Evolutionary conservation across 92 coral and sea anemone species (phyloP), one percentile per base, ranked within the genome.

Genomic region (Actinostola sp.): DNA sequence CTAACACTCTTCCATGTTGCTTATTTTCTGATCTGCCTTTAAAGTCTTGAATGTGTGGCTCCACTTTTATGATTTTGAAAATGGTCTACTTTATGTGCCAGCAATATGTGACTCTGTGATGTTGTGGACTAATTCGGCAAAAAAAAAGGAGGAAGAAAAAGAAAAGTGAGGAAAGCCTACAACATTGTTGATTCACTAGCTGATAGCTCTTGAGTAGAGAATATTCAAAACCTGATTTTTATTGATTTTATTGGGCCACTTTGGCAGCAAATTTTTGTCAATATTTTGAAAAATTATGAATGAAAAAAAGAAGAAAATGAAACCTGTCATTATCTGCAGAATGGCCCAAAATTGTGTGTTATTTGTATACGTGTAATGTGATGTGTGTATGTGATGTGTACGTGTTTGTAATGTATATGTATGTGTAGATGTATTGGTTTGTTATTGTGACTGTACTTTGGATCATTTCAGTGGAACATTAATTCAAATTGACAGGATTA

Each of bases 161-260:
- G n/a, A 8, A 52, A 19, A 19, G 30, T 19, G 29, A 21, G 4
- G 4, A 4, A 4, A 36, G 42, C 11, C 59, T 19, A 52, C 8
- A 10, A 24, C 27, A 19, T 10, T 52, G 20, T 46, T 46, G 14
- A 27, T 27, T 27, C 13, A 36, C 11, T 36, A 27, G 15, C 29
- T 57, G 35, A 11, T 57, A 16, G 63, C 36, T 27, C 21, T 8
- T 25, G 2, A 27, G 14, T 57, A 30, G 36, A 5, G 38, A 24
- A 30, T 30, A 57, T 57, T 57, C 63, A 57, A 57, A 57, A 17
- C 32, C 3, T 8, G 17, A 57, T 36, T 4, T 57, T 57, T 25
- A 57, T 32, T 68, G 61, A 68, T 46, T 50, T 50, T 52, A 14
- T 16, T 68, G 61, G 61, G 74, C 49, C 74, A 68, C 58, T 68